These are phyloP conservation scores for Bombycilla garrulus DNA, from an alignment of 2,113 vertebrate species.

Conservation along the genomic window DNA sequence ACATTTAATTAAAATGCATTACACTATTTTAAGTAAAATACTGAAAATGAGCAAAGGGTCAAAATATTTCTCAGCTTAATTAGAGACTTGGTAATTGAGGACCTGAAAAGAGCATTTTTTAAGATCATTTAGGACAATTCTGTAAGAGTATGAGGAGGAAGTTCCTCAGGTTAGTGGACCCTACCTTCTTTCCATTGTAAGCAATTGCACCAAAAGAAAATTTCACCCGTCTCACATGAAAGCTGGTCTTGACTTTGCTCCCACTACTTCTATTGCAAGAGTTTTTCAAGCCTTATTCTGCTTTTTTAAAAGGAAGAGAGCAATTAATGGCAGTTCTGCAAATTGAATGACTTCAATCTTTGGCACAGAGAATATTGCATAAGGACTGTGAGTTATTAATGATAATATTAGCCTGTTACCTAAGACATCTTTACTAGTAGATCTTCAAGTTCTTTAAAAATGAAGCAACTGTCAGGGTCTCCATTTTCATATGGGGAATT, in stretches of 20 bases:
- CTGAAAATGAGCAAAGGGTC: constrained; percentile 7
- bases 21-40: constrained; percentile 5
- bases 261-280: not conserved
- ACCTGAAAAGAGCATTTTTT: not conserved
- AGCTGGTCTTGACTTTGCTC: not conserved
- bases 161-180: not conserved
- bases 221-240: not conserved
- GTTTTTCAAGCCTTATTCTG: not conserved
- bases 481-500: not conserved
- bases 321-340: constrained; percentile 54
- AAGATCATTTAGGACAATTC: not conserved
- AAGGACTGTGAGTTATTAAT: constrained; percentile 34
- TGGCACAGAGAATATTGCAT: constrained; percentile 39
- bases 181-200: not conserved
- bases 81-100: not conserved
- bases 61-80: constrained; percentile 9
- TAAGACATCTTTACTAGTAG: constrained; percentile 30
- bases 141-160: not conserved
- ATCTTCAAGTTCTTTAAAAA: constrained; percentile 55
- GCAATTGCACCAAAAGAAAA: not conserved
- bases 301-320: constrained; percentile 11
- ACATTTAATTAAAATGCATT: constrained; percentile 76
- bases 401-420: constrained; percentile 34
- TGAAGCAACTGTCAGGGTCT: constrained; percentile 37
- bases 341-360: constrained; percentile 52